Evolutionary conservation across 2,797 vertebrate genomes (phyloP), one percentile per base, ranked within the genome.

Genomic region (Propithecus deckenii): DNA sequence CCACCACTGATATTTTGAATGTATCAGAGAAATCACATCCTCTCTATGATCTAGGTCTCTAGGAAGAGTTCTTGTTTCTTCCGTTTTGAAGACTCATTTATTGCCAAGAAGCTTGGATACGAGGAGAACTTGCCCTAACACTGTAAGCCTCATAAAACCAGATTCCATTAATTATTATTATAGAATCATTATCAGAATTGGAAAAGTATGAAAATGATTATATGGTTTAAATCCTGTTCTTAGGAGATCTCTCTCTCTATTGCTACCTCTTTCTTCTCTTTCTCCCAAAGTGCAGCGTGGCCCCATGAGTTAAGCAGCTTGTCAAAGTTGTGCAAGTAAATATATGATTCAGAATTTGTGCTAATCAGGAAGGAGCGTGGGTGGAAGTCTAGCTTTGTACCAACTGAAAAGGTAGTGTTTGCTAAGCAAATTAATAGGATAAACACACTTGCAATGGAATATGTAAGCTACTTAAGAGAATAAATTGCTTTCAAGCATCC

Each of bases 401-500:
- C 14, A 30, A 71, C 75, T 79, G 59, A 88, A 50, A 95, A 93
- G 35, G 50, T 86, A 89, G 86, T 86, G 32, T 94, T 89, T 97
- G 55, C 85, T 69, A 96, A 86, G 85, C 85, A 84, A 95, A 96
- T 76, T 63, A 96, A 75, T 38, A 89, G 55, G 20, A 52, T 84
- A 90, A 95, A 86, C 57, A 91, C 20, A 84, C 52, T 97, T 89
- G 28, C 74, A 92, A 35, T 90, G 71, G 72, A 92, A 84, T 94
- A 85, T 81, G 93, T 93, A 95, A 97, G 43, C 86, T 94, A 95
- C 67, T 88, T 96, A 93, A 76, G 79, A 95, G 75, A 96, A 96
- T 88, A 92, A 89, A 94, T 76, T 95, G 86, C 48, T 96, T 96
- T 89, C 67, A 91, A 93, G 86, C 55, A 95, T 69, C 48, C 43